Base-by-base conservation (phyloP, 2,113 vertebrate species). In the Pomatorhinus ruficollis region DNA sequence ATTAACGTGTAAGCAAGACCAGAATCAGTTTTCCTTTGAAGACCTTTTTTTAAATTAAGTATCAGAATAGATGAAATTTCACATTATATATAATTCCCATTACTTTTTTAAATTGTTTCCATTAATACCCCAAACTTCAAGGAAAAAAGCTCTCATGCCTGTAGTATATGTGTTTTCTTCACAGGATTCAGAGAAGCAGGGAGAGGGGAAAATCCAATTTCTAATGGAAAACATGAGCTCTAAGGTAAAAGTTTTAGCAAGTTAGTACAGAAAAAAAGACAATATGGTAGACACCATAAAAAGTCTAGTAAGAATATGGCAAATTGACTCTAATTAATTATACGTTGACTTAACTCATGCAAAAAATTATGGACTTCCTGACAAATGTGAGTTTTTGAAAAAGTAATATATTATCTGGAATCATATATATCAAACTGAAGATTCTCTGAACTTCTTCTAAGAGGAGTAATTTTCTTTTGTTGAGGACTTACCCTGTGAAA, bases 131-230 rank as follows among this genome's bases (percentile, higher is more conserved):
- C 5, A 14, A 50, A 50, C 15, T 28, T 72, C 1, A 82, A 59
- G 33, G 2, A 18, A 53, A 47, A 53, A 42, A 44, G 1, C 1
- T 11, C 1, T 1, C 5, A 15, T 31, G 31, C 1, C 25, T 80
- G 16, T 37, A 85, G 85, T 0, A 88, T 0, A 3, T 21, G 4
- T 57, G 3, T 10, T 77, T 45, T 77, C 10, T 42, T 72, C 15
- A 31, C 54, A 78, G 52, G 13, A 45, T 7, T 47, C 24, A 35
- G 28, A 63, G 18, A 68, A 7, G 7, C 8, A 28, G 5, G 19
- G 20, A 42, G 7, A 75, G 30, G 7, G 2, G 3, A 33, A 84
- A 90, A 54, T 35, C 2, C 10, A 37, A 7, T 78, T 72, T 82
- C 44, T 52, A 54, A 42, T 15, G 22, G 25, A 60, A 85, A 82